A percentile compares a stretch with the other conserved stretches of the same genome.
Conservation (phyloP, 2,888 invertebrate species). For the Apodemia arnacis region DNA sequence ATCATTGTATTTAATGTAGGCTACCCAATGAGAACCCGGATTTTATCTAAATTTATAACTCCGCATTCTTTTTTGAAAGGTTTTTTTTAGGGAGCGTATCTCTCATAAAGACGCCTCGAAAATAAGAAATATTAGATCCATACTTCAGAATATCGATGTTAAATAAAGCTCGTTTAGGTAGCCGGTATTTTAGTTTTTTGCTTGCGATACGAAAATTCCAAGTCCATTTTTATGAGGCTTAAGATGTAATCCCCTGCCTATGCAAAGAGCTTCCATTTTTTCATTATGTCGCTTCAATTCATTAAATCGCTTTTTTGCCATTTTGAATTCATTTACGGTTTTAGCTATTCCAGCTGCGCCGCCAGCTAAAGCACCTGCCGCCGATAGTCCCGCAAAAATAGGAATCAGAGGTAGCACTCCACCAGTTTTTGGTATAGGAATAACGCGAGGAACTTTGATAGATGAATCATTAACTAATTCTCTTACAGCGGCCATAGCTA, state of each 20-base stretch:
- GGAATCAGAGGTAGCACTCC: slow-evolving; percentile 88
- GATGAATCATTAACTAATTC: slow-evolving; percentile 73
- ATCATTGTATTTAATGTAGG: slow-evolving; percentile 31
- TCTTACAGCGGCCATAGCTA: slow-evolving; percentile 61
- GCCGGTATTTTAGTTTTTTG: neutral
- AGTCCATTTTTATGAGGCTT: slow-evolving; percentile 8
- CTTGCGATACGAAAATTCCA: neutral
- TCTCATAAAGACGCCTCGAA: slow-evolving; percentile 75
- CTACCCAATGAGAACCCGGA: slow-evolving; percentile 38
- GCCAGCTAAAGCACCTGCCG: slow-evolving; percentile 87
- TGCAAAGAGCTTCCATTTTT: slow-evolving; percentile 36
- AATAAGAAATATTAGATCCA: slow-evolving; percentile 36
- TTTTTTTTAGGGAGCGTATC: too few relatives aligned
- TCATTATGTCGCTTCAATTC: slow-evolving; percentile 22
- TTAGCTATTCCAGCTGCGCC: slow-evolving; percentile 88
- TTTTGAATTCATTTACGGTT: slow-evolving; percentile 85
- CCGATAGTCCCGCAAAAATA: slow-evolving; percentile 87
- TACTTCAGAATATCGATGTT: neutral
- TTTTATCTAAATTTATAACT: slow-evolving; percentile 1
- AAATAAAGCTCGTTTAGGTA: neutral
- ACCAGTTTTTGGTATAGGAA: slow-evolving; percentile 87
- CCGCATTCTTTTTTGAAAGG: slow-evolving; percentile 49
- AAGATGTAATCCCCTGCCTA: neutral
- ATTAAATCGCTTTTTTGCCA: slow-evolving; percentile 81
- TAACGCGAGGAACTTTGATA: slow-evolving; percentile 81